These are phyloP conservation scores for Eulemur mongoz DNA, from an alignment of 2,797 vertebrate species.

Conservation along the genomic window DNA sequence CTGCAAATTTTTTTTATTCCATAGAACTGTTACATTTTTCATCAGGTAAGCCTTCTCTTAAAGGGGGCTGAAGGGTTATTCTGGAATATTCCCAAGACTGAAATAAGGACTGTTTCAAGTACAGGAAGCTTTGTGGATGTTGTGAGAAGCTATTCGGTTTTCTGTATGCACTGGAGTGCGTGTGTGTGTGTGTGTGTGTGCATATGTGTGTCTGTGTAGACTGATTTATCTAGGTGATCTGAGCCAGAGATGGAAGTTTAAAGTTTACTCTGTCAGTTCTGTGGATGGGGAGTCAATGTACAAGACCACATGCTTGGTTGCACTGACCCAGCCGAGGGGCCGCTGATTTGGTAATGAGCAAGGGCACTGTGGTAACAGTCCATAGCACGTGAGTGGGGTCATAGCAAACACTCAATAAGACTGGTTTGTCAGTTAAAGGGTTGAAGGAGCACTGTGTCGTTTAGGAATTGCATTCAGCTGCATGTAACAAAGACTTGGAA, in stretches of 20 bases:
- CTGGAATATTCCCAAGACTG: background rate
- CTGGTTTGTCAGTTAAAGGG: background rate
- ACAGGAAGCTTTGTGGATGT: background rate
- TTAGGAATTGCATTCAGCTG: background rate
- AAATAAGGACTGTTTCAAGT: background rate
- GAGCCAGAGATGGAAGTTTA: background rate
- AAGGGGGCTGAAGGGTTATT: background rate
- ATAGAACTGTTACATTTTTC: conserved; percentile 11
- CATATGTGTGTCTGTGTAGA: background rate
- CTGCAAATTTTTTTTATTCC: conserved; percentile 46
- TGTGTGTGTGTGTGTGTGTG: background rate
- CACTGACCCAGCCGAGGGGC: background rate
- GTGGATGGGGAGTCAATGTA: background rate
- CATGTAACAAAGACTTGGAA: background rate
- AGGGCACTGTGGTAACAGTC: background rate
- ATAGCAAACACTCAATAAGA: background rate
- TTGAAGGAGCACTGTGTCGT: background rate
- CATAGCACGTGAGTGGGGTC: background rate
- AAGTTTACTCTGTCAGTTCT: background rate
- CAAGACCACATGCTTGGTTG: background rate
- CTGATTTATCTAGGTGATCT: background rate
- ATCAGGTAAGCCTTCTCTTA: background rate
- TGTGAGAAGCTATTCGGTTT: background rate
- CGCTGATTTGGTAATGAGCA: background rate
- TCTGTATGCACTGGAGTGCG: background rate